Conservation (phyloP, 1,140 invertebrate genomes). For the Drosophila subpulchrella region DNA sequence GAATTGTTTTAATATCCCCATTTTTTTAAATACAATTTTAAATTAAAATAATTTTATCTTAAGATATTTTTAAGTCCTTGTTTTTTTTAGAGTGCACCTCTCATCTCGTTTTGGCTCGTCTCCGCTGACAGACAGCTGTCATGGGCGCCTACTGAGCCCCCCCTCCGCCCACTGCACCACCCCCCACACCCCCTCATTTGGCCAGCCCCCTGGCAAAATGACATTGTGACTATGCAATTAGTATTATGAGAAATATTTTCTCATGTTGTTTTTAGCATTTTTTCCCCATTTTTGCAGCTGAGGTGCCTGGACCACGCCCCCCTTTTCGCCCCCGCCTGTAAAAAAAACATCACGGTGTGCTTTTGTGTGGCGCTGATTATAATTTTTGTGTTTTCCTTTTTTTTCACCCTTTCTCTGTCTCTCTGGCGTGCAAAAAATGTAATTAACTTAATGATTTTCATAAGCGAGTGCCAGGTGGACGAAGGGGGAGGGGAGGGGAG, state of each 20-base stretch:
- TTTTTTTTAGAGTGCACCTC: slow-evolving; percentile 25
- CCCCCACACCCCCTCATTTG: background rate
- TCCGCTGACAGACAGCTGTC: slow-evolving; percentile 70
- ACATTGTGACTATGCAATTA: slow-evolving; percentile 84
- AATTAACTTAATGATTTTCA: slow-evolving; percentile 83
- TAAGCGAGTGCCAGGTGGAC: slow-evolving; percentile 54
- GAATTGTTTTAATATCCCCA: no score
- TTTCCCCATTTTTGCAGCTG: slow-evolving; percentile 20
- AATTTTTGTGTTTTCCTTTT: slow-evolving; percentile 63
- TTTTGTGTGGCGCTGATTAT: slow-evolving; percentile 80
- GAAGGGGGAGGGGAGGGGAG: background rate
- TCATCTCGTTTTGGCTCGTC: slow-evolving; percentile 39
- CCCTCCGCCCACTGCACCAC: background rate
- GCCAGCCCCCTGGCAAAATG: slow-evolving; percentile 60
- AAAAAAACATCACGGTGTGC: slow-evolving; percentile 60
- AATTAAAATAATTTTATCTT: no score
- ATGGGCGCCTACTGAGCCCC: slow-evolving; percentile 40
- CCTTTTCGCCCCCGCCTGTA: background rate
- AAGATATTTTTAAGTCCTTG: background rate
- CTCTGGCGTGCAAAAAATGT: slow-evolving; percentile 74
- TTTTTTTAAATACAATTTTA: no score
- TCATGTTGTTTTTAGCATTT: slow-evolving; percentile 60
- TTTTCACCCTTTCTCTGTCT: slow-evolving; percentile 30
- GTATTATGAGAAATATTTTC: slow-evolving; percentile 83
- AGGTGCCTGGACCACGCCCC: slow-evolving; percentile 13